These are phyloP conservation scores for Hyla sarda DNA, from an alignment of 2,113 vertebrate genomes.

Conservation along the genomic window DNA sequence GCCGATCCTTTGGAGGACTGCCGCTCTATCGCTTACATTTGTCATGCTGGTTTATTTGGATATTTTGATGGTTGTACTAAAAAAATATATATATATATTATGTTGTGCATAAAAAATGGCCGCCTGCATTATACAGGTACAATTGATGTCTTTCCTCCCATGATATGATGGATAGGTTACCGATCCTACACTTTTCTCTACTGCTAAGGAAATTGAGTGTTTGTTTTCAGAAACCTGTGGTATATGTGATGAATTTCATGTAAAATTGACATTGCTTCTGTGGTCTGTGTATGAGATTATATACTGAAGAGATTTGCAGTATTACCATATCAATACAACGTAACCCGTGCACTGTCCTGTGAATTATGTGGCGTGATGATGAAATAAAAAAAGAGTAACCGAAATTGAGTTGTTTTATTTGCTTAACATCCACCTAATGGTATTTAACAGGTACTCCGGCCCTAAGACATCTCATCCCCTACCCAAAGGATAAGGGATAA, in stretches of 20 bases:
- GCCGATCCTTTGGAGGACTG: not conserved
- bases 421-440: not conserved
- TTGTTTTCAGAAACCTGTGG: constrained; percentile 62
- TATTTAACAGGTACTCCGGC: no score
- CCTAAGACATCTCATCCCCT: no score
- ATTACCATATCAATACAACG: constrained; percentile 60
- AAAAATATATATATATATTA: not conserved
- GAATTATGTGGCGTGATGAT: constrained; percentile 64
- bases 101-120: not conserved
- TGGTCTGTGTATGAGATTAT: constrained; percentile 67
- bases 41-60: not conserved
- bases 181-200: not conserved
- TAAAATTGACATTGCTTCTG: constrained; percentile 66
- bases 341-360: constrained; percentile 65
- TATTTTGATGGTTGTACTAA: not conserved
- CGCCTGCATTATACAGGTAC: not conserved
- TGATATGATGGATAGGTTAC: not conserved
- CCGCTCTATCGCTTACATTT: not conserved
- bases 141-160: not conserved
- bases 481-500: no score
- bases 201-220: constrained; percentile 2
- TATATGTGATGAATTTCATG: constrained; percentile 66
- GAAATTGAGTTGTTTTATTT: not conserved
- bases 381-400: constrained; percentile 69
- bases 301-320: constrained; percentile 63